A percentile compares a stretch with the other conserved stretches of the same genome.
Conservation (phyloP, 30 jellyfish, hydroid and myxozoan genomes). For the Haliclystus octoradiatus region DNA sequence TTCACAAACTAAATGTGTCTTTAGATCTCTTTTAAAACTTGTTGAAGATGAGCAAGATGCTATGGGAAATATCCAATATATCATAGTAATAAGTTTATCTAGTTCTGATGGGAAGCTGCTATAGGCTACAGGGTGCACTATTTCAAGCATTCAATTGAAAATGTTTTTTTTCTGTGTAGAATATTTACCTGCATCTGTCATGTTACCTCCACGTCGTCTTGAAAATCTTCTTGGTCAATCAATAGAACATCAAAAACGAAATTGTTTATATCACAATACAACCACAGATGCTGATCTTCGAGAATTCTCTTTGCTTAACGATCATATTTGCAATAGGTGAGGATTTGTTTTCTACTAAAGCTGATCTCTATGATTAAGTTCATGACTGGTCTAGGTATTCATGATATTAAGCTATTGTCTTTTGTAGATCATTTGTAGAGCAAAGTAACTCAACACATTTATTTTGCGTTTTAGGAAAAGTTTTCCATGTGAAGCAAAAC, state of each 20-base stretch:
- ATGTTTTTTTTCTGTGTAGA: too few relatives aligned
- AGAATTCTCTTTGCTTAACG: slow-evolving; percentile 46
- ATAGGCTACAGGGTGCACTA: too few relatives aligned
- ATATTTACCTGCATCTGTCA: slow-evolving; percentile 69
- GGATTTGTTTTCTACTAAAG: background rate
- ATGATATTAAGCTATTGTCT: background rate
- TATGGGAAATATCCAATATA: too few relatives aligned
- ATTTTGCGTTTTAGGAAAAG: slow-evolving; percentile 25
- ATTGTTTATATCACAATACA: slow-evolving; percentile 79
- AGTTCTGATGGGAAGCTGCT: too few relatives aligned
- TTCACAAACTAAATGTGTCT: too few relatives aligned
- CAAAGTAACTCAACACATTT: background rate
- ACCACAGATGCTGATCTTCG: slow-evolving; percentile 40
- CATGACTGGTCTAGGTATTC: background rate
- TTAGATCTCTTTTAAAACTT: too few relatives aligned
- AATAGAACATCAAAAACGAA: slow-evolving; percentile 48
- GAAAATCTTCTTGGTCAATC: slow-evolving; percentile 83
- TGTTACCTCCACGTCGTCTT: slow-evolving; percentile 79
- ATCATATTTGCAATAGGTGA: slow-evolving; percentile 81
- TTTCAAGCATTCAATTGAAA: too few relatives aligned
- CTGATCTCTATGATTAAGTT: background rate
- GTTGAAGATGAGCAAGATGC: too few relatives aligned
- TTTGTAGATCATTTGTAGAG: background rate
- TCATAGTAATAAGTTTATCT: too few relatives aligned
- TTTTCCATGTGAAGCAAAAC: slow-evolving; percentile 76